Conservation (phyloP, 2,113 vertebrate genomes). For the Neotoma lepida region DNA sequence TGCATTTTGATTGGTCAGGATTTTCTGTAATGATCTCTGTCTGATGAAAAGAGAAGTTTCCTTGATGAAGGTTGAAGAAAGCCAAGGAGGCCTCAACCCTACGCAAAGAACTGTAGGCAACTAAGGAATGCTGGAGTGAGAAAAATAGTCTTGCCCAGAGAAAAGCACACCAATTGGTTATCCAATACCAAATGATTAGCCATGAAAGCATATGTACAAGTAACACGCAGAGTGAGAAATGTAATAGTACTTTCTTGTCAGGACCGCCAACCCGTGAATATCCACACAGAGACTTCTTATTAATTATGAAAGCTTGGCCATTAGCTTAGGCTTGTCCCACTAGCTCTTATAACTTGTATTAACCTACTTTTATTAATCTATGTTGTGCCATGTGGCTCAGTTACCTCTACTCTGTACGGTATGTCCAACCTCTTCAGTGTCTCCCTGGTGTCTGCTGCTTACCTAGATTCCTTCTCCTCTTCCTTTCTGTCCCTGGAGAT, state of each 20-base stretch:
- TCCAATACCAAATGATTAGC: neutral
- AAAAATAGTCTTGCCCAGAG: neutral
- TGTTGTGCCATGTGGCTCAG: neutral
- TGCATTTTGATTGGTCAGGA: neutral
- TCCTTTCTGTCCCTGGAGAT: neutral
- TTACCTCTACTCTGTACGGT: neutral
- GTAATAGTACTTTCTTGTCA: neutral
- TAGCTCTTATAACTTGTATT: neutral
- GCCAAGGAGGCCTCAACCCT: neutral
- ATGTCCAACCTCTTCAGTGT: neutral
- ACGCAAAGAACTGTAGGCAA: neutral
- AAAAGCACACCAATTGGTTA: neutral
- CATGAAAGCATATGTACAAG: neutral
- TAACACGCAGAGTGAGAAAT: neutral
- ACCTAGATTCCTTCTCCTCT: neutral
- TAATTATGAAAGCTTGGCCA: neutral
- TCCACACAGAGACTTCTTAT: neutral
- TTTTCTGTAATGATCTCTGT: neutral
- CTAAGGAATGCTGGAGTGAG: neutral
- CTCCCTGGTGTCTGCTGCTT: neutral
- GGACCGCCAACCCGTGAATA: neutral
- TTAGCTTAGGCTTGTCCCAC: neutral
- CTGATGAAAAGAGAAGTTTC: neutral
- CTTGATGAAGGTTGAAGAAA: neutral
- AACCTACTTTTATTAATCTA: neutral